Percentiles rank a stretch among this genome's conserved stretches.
phyloP scores from a whole-genome alignment of 2,797 vertebrate genomes.

The Myiotriccus ornatus region DNA sequence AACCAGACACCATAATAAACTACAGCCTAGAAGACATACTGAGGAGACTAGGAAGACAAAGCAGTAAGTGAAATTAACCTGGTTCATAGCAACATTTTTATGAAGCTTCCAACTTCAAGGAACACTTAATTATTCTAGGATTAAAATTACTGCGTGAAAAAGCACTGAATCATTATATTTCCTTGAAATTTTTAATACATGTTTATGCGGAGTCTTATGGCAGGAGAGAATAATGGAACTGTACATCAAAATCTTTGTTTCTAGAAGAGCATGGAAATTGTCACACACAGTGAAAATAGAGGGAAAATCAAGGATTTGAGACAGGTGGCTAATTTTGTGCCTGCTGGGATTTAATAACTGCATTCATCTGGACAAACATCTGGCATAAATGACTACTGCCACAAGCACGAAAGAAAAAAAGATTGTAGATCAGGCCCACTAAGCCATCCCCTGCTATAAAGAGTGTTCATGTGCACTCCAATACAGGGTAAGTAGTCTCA shows the following conservation, averaged over 20 bases:
- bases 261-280: not conserved
- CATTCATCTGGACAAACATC: not conserved
- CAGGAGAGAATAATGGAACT: not conserved
- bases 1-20: not conserved
- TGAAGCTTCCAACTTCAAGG: not conserved
- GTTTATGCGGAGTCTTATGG: not conserved
- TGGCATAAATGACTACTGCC: not conserved
- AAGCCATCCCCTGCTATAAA: not conserved
- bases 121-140: not conserved
- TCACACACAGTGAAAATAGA: not conserved
- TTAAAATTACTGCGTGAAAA: not conserved
- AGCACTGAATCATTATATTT: not conserved
- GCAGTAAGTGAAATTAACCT: not conserved
- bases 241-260: not conserved
- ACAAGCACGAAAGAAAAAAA: not conserved
- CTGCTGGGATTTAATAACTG: not conserved
- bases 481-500: not conserved
- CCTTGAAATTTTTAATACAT: not conserved
- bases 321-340: not conserved
- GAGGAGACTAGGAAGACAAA: not conserved
- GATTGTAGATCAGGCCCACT: not conserved
- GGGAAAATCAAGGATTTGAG: not conserved
- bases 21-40: not conserved
- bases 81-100: not conserved
- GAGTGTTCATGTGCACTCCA: not conserved